Base-by-base conservation (phyloP, 1,140 invertebrate species). In the Aphaenogaster rudis region DNA sequence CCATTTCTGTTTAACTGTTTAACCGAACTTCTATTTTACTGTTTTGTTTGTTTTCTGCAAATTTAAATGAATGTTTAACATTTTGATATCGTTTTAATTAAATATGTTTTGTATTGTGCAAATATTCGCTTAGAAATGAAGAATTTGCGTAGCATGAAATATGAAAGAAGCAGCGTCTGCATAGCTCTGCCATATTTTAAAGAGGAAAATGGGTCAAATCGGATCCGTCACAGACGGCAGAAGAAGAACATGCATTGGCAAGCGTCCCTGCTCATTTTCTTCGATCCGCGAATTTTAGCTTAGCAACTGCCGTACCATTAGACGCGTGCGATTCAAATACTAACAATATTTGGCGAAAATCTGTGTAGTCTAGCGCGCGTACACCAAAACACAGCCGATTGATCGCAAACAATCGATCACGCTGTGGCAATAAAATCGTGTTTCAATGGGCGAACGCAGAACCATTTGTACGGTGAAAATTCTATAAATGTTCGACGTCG, bases 401-500 rank as follows among this genome's bases (percentile, higher is more conserved):
- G 66, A 45, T 71, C 52, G 36, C 36, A 71, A 71, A 71, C 79
- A 71, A 59, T 81, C 39, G 39, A 81, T 66, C 6, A 71, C 2
- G 50, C 6, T 59, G 39, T 33, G 21, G 21, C 50, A 57, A 71
- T 57, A 57, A 45, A 63, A 48, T 11, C 39, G 9, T 71, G 21
- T 69, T 69, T 67, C 48, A 21, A 69, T 71, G 21, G 36, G 39
- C 21, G n/a, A 71, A 71, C 39, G 39, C 50, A 33, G 36, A 71
- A 57, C n/a, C n/a, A 71, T 81, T 81, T 71, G 21, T 42, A 57
- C 21, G 50, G n/a, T 57, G 39, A 81, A 81, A 80, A 69, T 80
- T 80, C 78, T 69, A 42, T 80, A 33, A 80, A 54, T 9, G 36
- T 54, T 57, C 33, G 45, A 54, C 5, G 21, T 77, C n/a, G 48